Percentiles rank a stretch among this genome's conserved stretches.
Evolutionary conservation across 2,888 invertebrate species (phyloP).

Genomic region (Tipula lateralis): DNA sequence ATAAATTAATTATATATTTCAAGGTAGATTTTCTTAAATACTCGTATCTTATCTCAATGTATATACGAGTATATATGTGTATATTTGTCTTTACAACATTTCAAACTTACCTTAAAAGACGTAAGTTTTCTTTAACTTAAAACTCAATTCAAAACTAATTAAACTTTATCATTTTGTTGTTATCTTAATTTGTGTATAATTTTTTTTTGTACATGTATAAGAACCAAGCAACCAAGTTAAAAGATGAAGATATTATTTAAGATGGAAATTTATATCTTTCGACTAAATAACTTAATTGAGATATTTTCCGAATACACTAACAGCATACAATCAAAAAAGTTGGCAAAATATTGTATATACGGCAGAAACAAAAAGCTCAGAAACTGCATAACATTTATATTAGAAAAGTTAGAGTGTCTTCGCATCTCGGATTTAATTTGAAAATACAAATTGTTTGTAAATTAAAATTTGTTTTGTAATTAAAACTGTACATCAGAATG

Average conservation of each 20-base stretch:
- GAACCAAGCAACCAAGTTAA: not conserved
- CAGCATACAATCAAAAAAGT: not conserved
- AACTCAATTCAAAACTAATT: constrained; percentile 24
- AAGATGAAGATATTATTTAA: constrained; percentile 19
- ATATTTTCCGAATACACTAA: not conserved
- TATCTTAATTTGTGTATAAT: not conserved
- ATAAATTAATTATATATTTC: constrained; percentile 7
- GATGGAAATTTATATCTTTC: constrained; percentile 7
- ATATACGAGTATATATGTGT: not conserved
- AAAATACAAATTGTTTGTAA: not conserved
- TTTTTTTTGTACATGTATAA: not conserved
- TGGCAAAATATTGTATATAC: not conserved
- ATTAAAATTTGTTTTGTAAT: not conserved
- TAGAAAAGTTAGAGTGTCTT: not conserved
- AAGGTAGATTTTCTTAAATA: not conserved
- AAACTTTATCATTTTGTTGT: constrained; percentile 24
- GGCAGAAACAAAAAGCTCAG: not conserved
- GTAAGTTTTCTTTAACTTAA: not conserved
- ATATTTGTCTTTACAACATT: not conserved
- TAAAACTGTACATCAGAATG: not conserved
- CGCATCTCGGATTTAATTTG: not conserved
- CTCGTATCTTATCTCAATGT: not conserved
- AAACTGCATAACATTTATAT: not conserved
- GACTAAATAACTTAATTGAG: constrained; percentile 19
- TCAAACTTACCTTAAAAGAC: not conserved